Percentiles rank a stretch among this genome's conserved stretches.
phyloP scores from a whole-genome alignment of 35 echinoderm and acorn worm genomes.

The Ophioderma brevispina region DNA sequence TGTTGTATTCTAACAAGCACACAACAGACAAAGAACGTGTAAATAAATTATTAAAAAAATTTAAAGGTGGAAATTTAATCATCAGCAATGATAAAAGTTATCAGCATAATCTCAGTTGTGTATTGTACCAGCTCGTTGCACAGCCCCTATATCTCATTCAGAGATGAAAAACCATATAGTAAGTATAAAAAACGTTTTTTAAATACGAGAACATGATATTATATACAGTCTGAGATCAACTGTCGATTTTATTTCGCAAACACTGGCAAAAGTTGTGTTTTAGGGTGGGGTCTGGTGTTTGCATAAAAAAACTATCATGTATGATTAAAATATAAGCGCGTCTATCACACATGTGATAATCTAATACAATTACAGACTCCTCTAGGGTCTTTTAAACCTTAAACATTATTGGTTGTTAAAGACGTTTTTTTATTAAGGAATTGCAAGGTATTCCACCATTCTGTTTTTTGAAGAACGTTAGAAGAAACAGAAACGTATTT shows the following conservation, averaged over 20 bases:
- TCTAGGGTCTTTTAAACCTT: background rate
- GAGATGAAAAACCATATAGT: background rate
- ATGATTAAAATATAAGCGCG: background rate
- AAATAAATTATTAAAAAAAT: background rate
- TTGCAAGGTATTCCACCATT: too few relatives aligned
- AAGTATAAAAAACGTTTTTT: background rate
- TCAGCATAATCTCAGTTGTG: background rate
- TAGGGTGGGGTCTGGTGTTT: background rate
- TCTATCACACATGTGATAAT: background rate
- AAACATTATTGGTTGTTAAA: too few relatives aligned
- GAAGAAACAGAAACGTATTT: too few relatives aligned
- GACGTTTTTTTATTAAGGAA: too few relatives aligned
- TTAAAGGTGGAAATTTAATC: background rate
- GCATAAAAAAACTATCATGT: background rate
- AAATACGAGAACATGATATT: background rate
- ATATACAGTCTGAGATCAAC: background rate
- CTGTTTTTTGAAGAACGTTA: too few relatives aligned
- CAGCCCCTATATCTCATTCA: background rate
- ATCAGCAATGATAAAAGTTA: background rate
- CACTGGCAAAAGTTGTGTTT: background rate
- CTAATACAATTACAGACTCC: constrained; percentile 2
- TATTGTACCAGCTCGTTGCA: background rate
- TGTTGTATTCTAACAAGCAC: constrained; percentile 10
- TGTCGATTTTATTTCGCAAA: background rate
- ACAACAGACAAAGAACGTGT: background rate